These are phyloP conservation scores for Calliopsis andreniformis DNA, from an alignment of 1,140 invertebrate species.

Conservation along the genomic window DNA sequence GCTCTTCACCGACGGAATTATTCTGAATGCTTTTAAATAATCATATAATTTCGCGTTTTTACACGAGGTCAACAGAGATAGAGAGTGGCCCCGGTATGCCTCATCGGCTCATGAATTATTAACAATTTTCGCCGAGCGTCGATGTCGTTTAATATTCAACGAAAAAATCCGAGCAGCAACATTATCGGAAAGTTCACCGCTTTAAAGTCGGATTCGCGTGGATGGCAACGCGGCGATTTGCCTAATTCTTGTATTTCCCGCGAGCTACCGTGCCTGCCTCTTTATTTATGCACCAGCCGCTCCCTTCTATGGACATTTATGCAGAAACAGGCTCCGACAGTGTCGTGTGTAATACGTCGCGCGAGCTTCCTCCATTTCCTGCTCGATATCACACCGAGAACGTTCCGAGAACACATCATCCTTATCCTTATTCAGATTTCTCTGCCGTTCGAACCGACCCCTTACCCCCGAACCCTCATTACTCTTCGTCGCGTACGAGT, in stretches of 20 bases:
- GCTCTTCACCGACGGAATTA: too few relatives aligned
- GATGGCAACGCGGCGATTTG: neutral
- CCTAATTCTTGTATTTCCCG: neutral
- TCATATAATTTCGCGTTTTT: too few relatives aligned
- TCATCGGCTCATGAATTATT: neutral
- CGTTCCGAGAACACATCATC: neutral
- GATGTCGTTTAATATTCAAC: neutral
- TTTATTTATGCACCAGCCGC: neutral
- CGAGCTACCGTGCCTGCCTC: too few relatives aligned
- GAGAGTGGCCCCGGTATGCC: too few relatives aligned
- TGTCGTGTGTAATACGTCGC: neutral
- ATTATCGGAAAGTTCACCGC: neutral
- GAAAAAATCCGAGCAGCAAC: neutral
- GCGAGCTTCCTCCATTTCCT: neutral
- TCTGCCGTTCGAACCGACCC: neutral
- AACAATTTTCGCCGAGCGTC: neutral
- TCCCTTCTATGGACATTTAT: neutral
- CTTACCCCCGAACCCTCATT: too few relatives aligned
- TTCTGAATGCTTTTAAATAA: too few relatives aligned
- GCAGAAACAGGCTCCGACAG: neutral
- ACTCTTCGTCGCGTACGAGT: neutral
- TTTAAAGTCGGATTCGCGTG: neutral
- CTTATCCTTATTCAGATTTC: neutral
- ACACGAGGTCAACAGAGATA: too few relatives aligned
- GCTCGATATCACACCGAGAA: neutral